Evolutionary conservation across 2,113 vertebrate species (phyloP).

Genomic region (Dolichallabes microphthalmus): DNA sequence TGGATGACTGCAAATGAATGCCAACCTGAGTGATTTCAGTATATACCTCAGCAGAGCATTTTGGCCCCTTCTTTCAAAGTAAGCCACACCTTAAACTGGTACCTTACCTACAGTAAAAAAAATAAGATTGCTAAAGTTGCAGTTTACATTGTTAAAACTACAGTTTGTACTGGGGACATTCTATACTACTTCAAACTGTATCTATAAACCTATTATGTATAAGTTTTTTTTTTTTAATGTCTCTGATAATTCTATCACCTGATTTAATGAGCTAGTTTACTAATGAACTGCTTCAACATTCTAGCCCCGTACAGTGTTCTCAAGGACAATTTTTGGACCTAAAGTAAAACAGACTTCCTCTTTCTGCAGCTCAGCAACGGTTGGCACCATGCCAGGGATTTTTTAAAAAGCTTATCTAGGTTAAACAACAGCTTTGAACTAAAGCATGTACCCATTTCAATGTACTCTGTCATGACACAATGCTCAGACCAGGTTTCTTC

Average conservation of each 20-base stretch:
- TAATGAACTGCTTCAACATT: not conserved
- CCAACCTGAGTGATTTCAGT: conserved; percentile 3
- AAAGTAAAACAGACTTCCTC: conserved; percentile 65
- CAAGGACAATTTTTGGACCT: conserved; percentile 13
- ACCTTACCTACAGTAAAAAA: not conserved
- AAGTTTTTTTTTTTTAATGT: not conserved
- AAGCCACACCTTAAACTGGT: conserved; percentile 38
- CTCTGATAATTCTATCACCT: not conserved
- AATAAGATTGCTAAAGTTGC: conserved; percentile 1
- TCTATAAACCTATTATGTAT: not conserved
- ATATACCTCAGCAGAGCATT: not conserved
- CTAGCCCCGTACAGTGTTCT: not conserved
- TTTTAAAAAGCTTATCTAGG: conserved; percentile 64
- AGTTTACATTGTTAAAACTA: conserved; percentile 10
- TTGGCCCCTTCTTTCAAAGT: conserved; percentile 1
- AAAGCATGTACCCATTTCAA: conserved; percentile 37
- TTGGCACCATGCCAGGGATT: conserved; percentile 60
- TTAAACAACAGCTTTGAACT: conserved; percentile 64
- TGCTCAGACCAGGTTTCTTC: not conserved
- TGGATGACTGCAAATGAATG: conserved; percentile 16
- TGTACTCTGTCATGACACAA: not conserved
- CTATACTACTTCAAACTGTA: not conserved
- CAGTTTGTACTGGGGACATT: not conserved
- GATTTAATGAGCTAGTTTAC: not conserved
- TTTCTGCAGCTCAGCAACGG: conserved; percentile 54